A percentile compares a stretch with the other conserved stretches of the same genome.
These are phyloP conservation scores for Odontomyia ornata DNA, from an alignment of 2,888 invertebrate species.

Conservation along the genomic window DNA sequence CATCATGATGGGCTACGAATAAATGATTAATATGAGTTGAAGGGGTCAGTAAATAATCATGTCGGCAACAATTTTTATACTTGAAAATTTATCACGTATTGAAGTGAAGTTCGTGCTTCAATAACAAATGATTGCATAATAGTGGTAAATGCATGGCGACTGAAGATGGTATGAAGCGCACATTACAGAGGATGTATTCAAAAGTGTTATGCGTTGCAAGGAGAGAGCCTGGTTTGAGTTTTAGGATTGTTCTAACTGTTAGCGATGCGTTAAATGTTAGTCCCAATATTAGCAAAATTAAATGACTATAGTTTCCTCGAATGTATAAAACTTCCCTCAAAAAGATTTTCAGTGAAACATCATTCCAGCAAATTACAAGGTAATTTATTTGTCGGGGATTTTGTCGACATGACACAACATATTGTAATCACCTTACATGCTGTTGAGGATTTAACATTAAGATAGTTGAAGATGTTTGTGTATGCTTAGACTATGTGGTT, in stretches of 20 bases:
- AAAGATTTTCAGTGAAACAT: neutral
- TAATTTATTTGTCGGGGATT: slow-evolving; percentile 28
- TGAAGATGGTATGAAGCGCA: too few relatives aligned
- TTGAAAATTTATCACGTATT: slow-evolving; percentile 14
- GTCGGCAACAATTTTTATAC: neutral
- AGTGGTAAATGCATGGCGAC: too few relatives aligned
- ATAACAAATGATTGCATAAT: too few relatives aligned
- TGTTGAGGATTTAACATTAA: slow-evolving; percentile 24
- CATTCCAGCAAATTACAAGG: slow-evolving; percentile 11
- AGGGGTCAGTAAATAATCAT: slow-evolving; percentile 14
- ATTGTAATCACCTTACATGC: slow-evolving; percentile 38
- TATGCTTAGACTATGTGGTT: neutral
- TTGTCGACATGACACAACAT: slow-evolving; percentile 39
- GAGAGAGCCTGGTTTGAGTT: too few relatives aligned
- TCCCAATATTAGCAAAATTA: too few relatives aligned
- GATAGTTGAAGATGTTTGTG: neutral
- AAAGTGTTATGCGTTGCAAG: too few relatives aligned
- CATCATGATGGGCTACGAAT: neutral
- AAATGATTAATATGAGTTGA: slow-evolving; percentile 16
- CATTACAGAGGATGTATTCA: too few relatives aligned
- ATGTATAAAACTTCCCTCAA: neutral
- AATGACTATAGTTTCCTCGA: too few relatives aligned
- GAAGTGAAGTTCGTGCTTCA: slow-evolving; percentile 11
- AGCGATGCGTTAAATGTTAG: too few relatives aligned
- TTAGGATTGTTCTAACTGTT: too few relatives aligned